These are phyloP conservation scores for Trachymyrmex septentrionalis DNA, from an alignment of 1,140 invertebrate genomes.

Conservation along the genomic window DNA sequence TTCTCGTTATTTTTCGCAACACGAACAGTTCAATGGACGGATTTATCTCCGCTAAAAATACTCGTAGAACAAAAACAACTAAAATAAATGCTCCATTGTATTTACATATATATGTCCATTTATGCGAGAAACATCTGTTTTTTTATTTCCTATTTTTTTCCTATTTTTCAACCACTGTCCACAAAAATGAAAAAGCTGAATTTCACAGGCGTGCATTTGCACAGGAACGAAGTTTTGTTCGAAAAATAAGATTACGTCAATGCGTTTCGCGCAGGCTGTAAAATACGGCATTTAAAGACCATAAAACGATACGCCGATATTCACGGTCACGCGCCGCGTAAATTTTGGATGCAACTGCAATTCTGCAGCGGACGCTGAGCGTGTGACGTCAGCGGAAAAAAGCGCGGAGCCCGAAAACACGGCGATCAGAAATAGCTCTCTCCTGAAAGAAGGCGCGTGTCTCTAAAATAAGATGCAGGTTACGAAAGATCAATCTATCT, in stretches of 20 bases:
- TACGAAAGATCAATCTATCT: background rate
- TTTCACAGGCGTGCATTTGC: background rate
- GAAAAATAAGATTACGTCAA: constrained; percentile 31
- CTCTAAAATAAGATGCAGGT: background rate
- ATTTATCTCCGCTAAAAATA: background rate
- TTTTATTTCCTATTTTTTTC: background rate
- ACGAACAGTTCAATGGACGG: background rate
- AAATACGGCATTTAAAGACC: background rate
- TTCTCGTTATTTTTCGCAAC: background rate
- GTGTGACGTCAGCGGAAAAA: constrained; percentile 9
- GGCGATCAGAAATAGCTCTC: background rate
- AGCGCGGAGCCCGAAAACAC: background rate
- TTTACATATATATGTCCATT: background rate
- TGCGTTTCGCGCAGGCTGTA: background rate
- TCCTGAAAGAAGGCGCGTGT: background rate
- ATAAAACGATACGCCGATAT: constrained; percentile 29
- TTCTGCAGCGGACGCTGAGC: background rate
- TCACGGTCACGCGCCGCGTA: constrained; percentile 36
- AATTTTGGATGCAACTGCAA: constrained; percentile 33
- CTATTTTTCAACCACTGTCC: constrained; percentile 2
- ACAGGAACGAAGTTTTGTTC: constrained; percentile 13
- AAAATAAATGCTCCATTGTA: background rate
- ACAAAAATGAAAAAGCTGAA: constrained; percentile 23
- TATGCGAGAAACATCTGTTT: background rate
- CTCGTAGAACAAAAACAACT: constrained; percentile 49